These are phyloP conservation scores for Uropetala carovei DNA, from an alignment of 2,888 invertebrate genomes.

Conservation along the genomic window DNA sequence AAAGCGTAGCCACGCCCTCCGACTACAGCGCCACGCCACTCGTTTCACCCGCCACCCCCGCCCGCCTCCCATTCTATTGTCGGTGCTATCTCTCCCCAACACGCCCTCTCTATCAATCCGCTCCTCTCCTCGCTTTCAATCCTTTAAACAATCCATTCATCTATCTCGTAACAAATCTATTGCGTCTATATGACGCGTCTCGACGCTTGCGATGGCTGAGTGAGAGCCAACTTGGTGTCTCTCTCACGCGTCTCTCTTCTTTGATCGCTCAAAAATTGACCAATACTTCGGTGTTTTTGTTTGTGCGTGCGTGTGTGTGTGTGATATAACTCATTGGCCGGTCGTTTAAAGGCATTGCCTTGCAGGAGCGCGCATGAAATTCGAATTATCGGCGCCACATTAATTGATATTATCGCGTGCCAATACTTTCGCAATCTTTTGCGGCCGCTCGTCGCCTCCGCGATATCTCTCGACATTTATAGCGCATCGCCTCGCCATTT, in stretches of 20 bases:
- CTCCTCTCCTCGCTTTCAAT: not conserved
- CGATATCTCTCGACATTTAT: no score
- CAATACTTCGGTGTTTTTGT: no score
- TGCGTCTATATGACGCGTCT: not conserved
- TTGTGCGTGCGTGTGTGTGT: no score
- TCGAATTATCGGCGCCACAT: no score
- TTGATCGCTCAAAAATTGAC: no score
- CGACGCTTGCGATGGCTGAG: conserved; percentile 2
- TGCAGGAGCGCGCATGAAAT: no score
- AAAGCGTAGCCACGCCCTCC: conserved; percentile 2
- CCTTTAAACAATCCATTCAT: conserved; percentile 39
- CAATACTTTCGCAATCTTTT: no score
- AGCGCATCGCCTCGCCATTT: no score
- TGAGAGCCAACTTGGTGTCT: not conserved
- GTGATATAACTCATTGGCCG: no score
- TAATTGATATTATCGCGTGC: no score
- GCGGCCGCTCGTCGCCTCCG: no score
- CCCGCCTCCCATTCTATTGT: not conserved
- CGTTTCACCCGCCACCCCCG: not conserved
- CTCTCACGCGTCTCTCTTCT: not conserved
- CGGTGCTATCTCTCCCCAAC: not conserved
- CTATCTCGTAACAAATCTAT: not conserved
- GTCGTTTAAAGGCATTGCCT: no score
- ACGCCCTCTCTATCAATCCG: not conserved
- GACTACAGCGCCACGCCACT: conserved; percentile 1